Evolutionary conservation across 1,140 invertebrate species (phyloP), one percentile per base, ranked within the genome.

Genomic region (Scaptomyza montana): DNA sequence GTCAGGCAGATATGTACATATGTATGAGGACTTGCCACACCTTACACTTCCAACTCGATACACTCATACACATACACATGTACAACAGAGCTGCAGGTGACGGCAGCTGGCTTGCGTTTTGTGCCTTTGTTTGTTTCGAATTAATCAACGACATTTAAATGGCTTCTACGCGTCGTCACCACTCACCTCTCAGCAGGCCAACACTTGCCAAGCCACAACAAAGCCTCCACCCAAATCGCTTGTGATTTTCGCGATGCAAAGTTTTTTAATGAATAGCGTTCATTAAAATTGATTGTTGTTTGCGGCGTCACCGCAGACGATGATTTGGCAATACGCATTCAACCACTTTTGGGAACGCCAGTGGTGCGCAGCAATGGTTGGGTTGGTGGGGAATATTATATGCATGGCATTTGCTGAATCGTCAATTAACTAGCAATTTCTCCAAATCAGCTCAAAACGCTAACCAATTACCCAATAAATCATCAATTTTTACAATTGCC

Each of bases 251-350:
- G 69, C 65, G 67, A 67, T 73, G 47, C 59, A 80, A 89, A 89
- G 60, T 87, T 87, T 86, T 87, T 89, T 87, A 87, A 87, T 89
- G 84, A 89, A 89, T 82, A 66, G 62, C 84, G 79, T 89, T 87
- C 84, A 89, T 87, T 89, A 87, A 87, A 87, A 87, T 82, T 87
- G 84, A 87, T 87, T 87, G 84, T 87, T 87, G 84, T 89, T 82
- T 77, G 84, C 60, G 61, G 69, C 70, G 63, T 53, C 59, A 47
- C 63, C 75, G 65, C 69, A 61, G 47, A 62, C 62, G 76, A 82
- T 87, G 84, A 89, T 74, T 80, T 84, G 72, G 78, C 84, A 78
- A 57, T 66, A 82, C 57, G 43, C 62, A 60, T 36, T 47, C 72
- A 36, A 57, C 46, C 72, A 57, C 30, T 63, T 19, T 19, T n/a